phyloP scores from a whole-genome alignment of 2,113 vertebrate genomes.

The human (Homo sapiens) region GRCh38 chr3:3574501-3575000 shows the following conservation, averaged over 20 bases:
- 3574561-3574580: neutral
- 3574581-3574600: neutral
- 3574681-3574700: neutral
- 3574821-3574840: neutral
- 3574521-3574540: neutral
- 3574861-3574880: neutral
- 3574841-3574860: neutral
- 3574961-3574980: neutral
- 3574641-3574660: neutral
- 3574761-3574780: neutral
- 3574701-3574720: neutral
- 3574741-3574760: neutral
- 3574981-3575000: neutral
- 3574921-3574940: neutral
- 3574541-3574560: neutral
- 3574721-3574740: neutral
- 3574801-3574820: neutral
- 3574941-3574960: neutral
- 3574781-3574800: neutral
- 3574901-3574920: neutral
- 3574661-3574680: neutral
- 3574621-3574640: neutral
- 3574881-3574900: neutral
- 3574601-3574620: neutral
- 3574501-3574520: neutral